Conservation (phyloP, 1,140 invertebrate genomes). For the Orchestia grillus region DNA sequence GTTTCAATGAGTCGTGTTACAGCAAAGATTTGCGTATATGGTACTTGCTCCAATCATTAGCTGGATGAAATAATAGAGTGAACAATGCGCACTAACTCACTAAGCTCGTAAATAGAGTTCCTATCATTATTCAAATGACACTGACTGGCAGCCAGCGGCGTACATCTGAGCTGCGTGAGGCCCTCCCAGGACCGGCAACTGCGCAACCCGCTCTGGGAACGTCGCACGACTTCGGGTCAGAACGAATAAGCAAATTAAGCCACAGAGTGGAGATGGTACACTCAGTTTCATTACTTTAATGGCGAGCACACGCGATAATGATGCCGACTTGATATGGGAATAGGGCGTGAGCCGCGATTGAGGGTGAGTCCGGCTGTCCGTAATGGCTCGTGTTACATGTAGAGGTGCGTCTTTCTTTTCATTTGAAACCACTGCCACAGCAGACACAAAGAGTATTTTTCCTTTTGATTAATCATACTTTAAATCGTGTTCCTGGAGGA, state of each 20-base stretch:
- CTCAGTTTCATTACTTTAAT: constrained; percentile 2
- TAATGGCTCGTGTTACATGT: background rate
- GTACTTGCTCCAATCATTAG: background rate
- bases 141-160: background rate
- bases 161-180: background rate
- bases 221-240: background rate
- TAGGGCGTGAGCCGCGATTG: background rate
- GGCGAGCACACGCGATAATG: background rate
- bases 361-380: background rate
- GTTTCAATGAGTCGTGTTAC: background rate
- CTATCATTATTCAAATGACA: background rate
- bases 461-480: background rate
- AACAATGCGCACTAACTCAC: background rate
- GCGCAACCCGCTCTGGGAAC: background rate
- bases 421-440: background rate
- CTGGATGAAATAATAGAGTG: background rate
- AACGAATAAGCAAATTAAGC: constrained; percentile 9
- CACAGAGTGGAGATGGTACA: background rate
- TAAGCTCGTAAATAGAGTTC: background rate
- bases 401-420: background rate
- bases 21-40: background rate
- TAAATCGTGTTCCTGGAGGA: background rate
- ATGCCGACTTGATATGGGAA: constrained; percentile 7
- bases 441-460: background rate
- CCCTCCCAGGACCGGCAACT: background rate